These are phyloP conservation scores for Zosterops borbonicus DNA, from an alignment of 2,113 vertebrate genomes.

Conservation along the genomic window DNA sequence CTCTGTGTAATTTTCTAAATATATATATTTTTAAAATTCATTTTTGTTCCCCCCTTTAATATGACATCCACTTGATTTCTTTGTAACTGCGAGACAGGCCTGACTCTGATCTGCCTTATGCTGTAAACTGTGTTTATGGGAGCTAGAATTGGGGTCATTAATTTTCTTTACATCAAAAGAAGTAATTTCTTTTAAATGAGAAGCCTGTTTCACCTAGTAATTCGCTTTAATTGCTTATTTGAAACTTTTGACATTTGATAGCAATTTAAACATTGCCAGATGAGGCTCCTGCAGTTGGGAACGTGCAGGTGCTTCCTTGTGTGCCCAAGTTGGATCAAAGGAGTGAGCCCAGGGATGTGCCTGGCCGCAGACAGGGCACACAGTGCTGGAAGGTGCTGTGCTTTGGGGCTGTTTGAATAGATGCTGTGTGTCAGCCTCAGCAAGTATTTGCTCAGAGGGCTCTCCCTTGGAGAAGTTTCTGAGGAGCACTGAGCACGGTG, in stretches of 20 bases:
- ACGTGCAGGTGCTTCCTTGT: slow-evolving; percentile 43
- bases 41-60: neutral
- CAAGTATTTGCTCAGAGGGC: neutral
- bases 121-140: slow-evolving; percentile 52
- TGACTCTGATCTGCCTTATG: slow-evolving; percentile 41
- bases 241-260: slow-evolving; percentile 64
- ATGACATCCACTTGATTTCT: neutral
- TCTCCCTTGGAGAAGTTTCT: neutral
- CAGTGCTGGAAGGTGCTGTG: neutral
- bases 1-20: neutral
- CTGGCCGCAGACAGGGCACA: fast-evolving
- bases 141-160: slow-evolving; percentile 54
- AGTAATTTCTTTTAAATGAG: slow-evolving; percentile 55
- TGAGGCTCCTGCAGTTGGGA: neutral
- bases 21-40: neutral
- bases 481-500: fast-evolving
- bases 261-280: slow-evolving; percentile 57
- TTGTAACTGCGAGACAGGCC: neutral
- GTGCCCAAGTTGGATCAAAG: slow-evolving; percentile 29
- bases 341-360: neutral
- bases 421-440: neutral
- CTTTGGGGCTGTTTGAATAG: neutral
- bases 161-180: slow-evolving; percentile 68
- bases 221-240: slow-evolving; percentile 61
- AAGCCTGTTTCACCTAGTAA: slow-evolving; percentile 55